Evolutionary conservation across 2,888 invertebrate genomes (phyloP), one percentile per base, ranked within the genome.

Genomic region (Labia minor): DNA sequence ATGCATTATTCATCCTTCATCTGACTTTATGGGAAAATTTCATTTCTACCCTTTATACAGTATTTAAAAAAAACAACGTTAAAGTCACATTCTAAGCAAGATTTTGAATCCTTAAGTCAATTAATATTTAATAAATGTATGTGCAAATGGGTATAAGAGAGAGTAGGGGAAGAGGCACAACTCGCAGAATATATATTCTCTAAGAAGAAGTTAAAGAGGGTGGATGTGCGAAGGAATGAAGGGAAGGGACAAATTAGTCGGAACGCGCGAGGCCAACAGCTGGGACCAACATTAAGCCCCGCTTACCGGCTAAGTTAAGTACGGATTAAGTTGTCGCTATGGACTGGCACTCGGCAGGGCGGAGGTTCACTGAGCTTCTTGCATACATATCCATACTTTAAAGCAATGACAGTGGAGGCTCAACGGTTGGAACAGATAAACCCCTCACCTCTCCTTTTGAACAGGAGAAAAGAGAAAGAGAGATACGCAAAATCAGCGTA

Each of bases 301-400:
- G 49, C 49, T 49, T 49, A 49, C 49, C 6, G 49, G 49, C 49
- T 49, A 49, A 49, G 49, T 49, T 49, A 49, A 49, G 49, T 49
- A 49, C 49, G 49, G 49, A 49, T 49, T 49, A 49, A 49, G 49
- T 49, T 49, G 49, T 49, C 49, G 49, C 49, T 49, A 49, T 49
- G 49, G 49, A 49, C 49, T 49, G 49, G 49, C 49, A 33, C 33
- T 33, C n/a, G 14, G 49, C 26, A 26, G 8, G 16, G n/a, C 16
- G 2, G 3, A 49, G 49, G 49, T n/a, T n/a, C n/a, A n/a, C n/a
- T n/a, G n/a, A 49, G 49, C 49, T 49, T 14, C 49, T 49, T 49
- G 49, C 49, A 14, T 49, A 49, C 49, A 49, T 49, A 49, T 49
- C 49, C 49, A 49, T 49, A 49, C 49, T 49, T 49, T 49, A 49